Evolutionary conservation across 2,888 invertebrate genomes (phyloP).

Genomic region (Harpagoxenus sublaevis): DNA sequence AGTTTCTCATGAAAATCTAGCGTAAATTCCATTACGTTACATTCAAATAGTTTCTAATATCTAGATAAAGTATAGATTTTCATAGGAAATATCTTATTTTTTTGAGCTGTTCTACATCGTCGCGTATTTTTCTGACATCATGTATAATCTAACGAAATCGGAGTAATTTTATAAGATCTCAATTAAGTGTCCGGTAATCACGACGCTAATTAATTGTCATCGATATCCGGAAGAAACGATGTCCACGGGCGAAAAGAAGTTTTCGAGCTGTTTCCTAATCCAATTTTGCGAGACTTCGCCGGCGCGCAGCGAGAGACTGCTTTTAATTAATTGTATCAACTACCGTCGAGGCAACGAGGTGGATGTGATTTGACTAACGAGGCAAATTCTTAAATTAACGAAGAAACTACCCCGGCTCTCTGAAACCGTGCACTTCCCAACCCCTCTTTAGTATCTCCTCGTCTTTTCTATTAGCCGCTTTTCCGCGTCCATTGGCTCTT

Average conservation of each 20-base stretch:
- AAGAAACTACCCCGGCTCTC: slow-evolving; percentile 56
- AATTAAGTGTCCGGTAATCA: slow-evolving; percentile 18
- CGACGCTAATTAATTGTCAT: slow-evolving; percentile 68
- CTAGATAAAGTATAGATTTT: neutral
- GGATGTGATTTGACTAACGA: slow-evolving; percentile 85
- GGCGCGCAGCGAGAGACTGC: slow-evolving; percentile 63
- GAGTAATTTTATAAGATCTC: neutral
- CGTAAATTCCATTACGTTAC: slow-evolving; percentile 1
- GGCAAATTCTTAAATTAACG: slow-evolving; percentile 85
- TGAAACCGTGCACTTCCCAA: slow-evolving; percentile 33
- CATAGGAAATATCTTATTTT: neutral
- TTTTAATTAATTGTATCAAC: slow-evolving; percentile 85
- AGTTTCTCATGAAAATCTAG: neutral
- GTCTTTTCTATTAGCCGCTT: slow-evolving; percentile 48
- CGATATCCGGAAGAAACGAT: slow-evolving; percentile 80
- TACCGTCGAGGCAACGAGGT: slow-evolving; percentile 80
- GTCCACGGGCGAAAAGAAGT: slow-evolving; percentile 55
- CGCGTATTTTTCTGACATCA: neutral
- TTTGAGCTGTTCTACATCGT: too few relatives aligned
- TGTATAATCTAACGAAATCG: neutral
- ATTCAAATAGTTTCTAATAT: slow-evolving; percentile 1
- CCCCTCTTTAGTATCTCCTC: slow-evolving; percentile 29
- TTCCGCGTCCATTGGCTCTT: slow-evolving; percentile 41
- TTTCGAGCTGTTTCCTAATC: slow-evolving; percentile 70
- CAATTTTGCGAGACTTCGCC: slow-evolving; percentile 69